These are phyloP conservation scores for Homalodisca vitripennis DNA, from an alignment of 1,140 invertebrate species.

Conservation along the genomic window DNA sequence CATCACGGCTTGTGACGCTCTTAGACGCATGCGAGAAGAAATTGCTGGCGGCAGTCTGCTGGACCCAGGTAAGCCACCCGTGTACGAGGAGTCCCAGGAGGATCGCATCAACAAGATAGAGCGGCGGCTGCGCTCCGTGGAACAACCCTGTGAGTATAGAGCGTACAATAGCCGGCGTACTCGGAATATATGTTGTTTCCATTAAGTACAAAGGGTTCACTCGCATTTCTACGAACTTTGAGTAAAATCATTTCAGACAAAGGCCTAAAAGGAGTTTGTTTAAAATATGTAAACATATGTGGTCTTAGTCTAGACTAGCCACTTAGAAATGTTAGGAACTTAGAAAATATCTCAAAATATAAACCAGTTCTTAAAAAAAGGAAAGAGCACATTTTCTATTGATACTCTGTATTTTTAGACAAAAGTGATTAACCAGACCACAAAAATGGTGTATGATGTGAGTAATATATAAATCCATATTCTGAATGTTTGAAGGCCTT, in stretches of 20 bases:
- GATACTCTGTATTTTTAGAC: too few relatives aligned
- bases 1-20: constrained; percentile 36
- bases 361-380: too few relatives aligned
- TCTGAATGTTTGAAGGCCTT: too few relatives aligned
- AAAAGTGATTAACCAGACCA: too few relatives aligned
- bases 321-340: too few relatives aligned
- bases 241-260: background rate
- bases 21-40: constrained; percentile 35
- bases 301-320: too few relatives aligned
- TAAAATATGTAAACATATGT: too few relatives aligned
- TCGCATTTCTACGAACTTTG: background rate
- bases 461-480: too few relatives aligned
- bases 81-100: constrained; percentile 25
- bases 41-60: constrained; percentile 28
- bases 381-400: too few relatives aligned
- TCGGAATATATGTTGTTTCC: background rate
- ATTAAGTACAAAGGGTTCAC: background rate
- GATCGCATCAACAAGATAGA: constrained; percentile 51
- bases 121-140: constrained; percentile 65
- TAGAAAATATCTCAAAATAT: too few relatives aligned
- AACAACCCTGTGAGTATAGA: constrained; percentile 60
- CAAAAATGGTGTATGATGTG: too few relatives aligned
- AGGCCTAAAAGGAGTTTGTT: background rate
- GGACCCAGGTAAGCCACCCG: background rate
- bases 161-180: background rate